A percentile compares a stretch with the other conserved stretches of the same genome.
These are phyloP conservation scores for Urocitellus parryii DNA, from an alignment of 2,113 vertebrate species.

Conservation along the genomic window DNA sequence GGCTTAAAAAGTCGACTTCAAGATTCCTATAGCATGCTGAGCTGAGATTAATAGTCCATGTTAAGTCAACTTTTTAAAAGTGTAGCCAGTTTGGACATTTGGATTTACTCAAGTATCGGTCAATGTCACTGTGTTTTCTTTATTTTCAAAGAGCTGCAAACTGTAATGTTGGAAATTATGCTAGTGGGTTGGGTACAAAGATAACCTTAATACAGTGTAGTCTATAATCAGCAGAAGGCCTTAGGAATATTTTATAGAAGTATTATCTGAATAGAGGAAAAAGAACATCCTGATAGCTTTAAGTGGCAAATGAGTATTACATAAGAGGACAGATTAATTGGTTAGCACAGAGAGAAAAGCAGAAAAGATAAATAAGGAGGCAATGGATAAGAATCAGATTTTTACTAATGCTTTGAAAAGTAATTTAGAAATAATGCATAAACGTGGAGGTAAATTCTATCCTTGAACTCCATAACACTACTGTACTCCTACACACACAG, in stretches of 20 bases:
- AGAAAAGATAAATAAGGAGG: background rate
- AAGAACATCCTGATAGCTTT: background rate
- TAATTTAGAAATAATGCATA: background rate
- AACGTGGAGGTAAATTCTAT: background rate
- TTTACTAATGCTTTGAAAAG: background rate
- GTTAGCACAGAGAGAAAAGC: background rate
- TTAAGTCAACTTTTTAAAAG: background rate
- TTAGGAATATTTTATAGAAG: background rate
- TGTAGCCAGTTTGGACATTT: background rate
- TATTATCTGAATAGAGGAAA: constrained; percentile 19
- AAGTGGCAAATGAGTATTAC: background rate
- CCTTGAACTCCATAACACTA: background rate
- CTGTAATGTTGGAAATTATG: background rate
- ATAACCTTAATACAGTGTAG: background rate
- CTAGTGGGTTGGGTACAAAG: background rate
- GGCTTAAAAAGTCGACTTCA: background rate
- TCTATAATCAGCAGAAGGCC: background rate
- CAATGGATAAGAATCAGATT: background rate
- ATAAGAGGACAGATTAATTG: background rate
- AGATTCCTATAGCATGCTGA: background rate
- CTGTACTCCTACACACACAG: background rate
- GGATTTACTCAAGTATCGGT: background rate
- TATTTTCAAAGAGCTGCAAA: background rate
- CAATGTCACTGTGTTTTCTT: background rate
- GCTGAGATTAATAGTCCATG: background rate